phyloP scores from a whole-genome alignment of 2,113 vertebrate species.

The Trichomycterus rosablanca region DNA sequence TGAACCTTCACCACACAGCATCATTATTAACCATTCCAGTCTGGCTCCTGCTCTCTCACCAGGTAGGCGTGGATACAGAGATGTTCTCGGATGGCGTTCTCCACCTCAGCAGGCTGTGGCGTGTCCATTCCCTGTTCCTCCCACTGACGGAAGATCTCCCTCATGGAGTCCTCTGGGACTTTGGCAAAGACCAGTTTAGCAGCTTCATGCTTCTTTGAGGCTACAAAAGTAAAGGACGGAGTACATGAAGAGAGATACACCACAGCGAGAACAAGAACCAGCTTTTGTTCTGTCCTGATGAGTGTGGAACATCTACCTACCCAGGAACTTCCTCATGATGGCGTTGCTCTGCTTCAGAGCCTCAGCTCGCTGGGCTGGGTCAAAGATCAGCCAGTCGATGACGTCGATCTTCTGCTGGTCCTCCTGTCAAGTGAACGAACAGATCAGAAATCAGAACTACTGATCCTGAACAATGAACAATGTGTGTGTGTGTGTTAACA shows the following conservation, averaged over 20 bases:
- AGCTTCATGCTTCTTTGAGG: slow-evolving; percentile 90
- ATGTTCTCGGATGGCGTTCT: slow-evolving; percentile 92
- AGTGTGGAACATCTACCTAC: slow-evolving; percentile 57
- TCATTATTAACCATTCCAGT: no score
- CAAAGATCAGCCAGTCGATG: slow-evolving; percentile 95
- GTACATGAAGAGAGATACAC: not conserved
- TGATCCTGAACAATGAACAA: not conserved
- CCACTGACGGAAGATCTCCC: slow-evolving; percentile 89
- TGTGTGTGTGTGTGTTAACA: not conserved
- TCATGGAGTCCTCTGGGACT: slow-evolving; percentile 92
- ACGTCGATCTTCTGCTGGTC: slow-evolving; percentile 89
- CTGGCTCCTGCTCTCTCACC: slow-evolving; percentile 64
- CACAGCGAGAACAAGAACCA: not conserved
- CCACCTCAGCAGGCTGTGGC: slow-evolving; percentile 83
- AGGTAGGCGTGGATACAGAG: slow-evolving; percentile 92
- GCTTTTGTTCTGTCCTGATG: no score
- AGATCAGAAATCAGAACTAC: no score
- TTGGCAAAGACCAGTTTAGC: slow-evolving; percentile 92
- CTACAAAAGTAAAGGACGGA: slow-evolving; percentile 53
- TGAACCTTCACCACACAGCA: not conserved
- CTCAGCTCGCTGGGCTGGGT: slow-evolving; percentile 88
- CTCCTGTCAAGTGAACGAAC: slow-evolving; percentile 68
- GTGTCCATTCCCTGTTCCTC: slow-evolving; percentile 77
- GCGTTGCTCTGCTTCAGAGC: slow-evolving; percentile 95
- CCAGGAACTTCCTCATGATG: slow-evolving; percentile 96